Conservation (phyloP, 1,140 invertebrate species). For the Lepidurus packardi region DNA sequence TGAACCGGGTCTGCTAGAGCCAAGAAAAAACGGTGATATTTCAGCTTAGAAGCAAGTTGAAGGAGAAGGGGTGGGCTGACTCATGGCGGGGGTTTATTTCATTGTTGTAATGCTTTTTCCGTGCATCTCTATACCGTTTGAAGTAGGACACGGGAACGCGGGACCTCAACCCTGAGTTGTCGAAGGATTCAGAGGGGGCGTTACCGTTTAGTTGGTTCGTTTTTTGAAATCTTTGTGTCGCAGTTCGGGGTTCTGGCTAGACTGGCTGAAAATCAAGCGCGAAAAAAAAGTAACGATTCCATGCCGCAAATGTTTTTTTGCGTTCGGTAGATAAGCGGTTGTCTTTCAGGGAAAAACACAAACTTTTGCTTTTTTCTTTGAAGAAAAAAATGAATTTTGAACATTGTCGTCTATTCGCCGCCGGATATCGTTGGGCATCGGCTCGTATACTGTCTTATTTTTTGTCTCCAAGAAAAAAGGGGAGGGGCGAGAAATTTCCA, state of each 20-base stretch:
- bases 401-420: neutral
- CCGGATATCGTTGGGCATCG: neutral
- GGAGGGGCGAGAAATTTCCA: neutral
- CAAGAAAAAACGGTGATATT: no score
- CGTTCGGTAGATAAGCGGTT: neutral
- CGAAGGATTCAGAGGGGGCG: neutral
- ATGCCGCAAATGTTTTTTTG: neutral
- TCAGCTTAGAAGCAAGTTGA: no score
- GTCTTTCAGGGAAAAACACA: neutral
- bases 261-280: neutral
- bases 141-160: no score
- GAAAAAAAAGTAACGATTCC: conserved; percentile 10
- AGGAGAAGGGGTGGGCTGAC: no score
- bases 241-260: neutral
- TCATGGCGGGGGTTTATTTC: neutral
- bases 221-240: neutral
- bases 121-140: no score
- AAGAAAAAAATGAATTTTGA: neutral
- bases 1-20: no score
- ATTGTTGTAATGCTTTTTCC: neutral
- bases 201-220: neutral
- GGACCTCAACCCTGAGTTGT: neutral
- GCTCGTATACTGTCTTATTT: neutral
- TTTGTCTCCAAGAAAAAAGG: neutral
- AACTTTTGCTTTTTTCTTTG: neutral